These are phyloP conservation scores for Spermophilus dauricus DNA, from an alignment of 2,113 vertebrate species.

Conservation along the genomic window DNA sequence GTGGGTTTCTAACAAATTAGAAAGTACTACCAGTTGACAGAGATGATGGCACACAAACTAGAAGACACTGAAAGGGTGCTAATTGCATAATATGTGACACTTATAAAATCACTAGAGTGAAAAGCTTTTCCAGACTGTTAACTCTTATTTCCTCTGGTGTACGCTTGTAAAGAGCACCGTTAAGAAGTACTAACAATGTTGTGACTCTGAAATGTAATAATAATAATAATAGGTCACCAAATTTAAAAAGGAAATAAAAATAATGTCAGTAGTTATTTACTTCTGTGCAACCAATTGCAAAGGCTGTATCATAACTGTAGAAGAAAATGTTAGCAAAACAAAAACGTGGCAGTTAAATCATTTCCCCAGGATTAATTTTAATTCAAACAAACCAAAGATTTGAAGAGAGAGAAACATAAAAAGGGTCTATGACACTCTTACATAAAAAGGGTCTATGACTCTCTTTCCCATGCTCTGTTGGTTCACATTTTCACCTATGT, in stretches of 20 bases:
- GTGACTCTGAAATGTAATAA: background rate
- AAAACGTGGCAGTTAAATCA: conserved; percentile 5
- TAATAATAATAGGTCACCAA: background rate
- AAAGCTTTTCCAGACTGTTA: background rate
- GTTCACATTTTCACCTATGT: conserved; percentile 31
- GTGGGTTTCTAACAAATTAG: background rate
- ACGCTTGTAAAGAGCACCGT: background rate
- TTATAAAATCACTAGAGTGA: background rate
- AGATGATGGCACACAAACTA: background rate
- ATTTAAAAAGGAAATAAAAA: background rate
- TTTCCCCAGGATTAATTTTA: background rate
- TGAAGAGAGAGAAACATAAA: background rate
- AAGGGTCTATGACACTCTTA: conserved; percentile 11
- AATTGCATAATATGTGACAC: background rate
- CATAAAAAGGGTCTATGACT: background rate
- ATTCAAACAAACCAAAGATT: conserved; percentile 35
- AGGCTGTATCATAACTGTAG: background rate
- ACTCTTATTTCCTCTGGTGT: background rate
- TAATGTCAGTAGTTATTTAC: background rate
- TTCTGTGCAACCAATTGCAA: background rate
- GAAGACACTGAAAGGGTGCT: background rate
- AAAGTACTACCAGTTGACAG: background rate
- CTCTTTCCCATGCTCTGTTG: background rate
- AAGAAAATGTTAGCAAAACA: conserved; percentile 7
- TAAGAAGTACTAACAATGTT: background rate